Evolutionary conservation across 2,797 vertebrate genomes (phyloP).

Genomic region (Vespertilio murinus): DNA sequence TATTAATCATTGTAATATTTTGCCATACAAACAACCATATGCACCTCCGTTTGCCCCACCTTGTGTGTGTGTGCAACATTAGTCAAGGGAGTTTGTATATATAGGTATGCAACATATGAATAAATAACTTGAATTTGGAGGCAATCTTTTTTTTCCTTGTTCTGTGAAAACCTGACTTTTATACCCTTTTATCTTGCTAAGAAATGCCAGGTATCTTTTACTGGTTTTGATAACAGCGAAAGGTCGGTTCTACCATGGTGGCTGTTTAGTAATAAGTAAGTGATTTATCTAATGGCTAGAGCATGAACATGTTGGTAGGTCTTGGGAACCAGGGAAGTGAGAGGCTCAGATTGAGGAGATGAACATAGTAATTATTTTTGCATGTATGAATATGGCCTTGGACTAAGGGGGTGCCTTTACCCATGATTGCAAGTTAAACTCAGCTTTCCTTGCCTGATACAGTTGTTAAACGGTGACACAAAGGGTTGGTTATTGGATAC

Average conservation of each 20-base stretch:
- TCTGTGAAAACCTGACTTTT: slow-evolving; percentile 45
- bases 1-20: background rate
- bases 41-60: background rate
- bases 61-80: background rate
- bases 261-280: slow-evolving; percentile 28
- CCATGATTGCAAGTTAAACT: slow-evolving; percentile 65
- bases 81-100: background rate
- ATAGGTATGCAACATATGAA: background rate
- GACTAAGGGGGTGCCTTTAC: slow-evolving; percentile 23
- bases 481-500: slow-evolving; percentile 49
- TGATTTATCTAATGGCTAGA: background rate
- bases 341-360: slow-evolving; percentile 59
- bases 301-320: background rate
- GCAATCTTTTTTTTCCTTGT: background rate
- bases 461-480: slow-evolving; percentile 55
- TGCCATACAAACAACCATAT: background rate
- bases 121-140: background rate
- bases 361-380: slow-evolving; percentile 66
- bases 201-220: background rate
- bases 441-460: slow-evolving; percentile 56
- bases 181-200: background rate
- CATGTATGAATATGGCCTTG: slow-evolving; percentile 68
- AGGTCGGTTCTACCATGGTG: slow-evolving; percentile 9
- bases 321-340: slow-evolving; percentile 47
- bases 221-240: slow-evolving; percentile 36